Evolutionary conservation across 37 sponge, comb jelly and placozoan species (phyloP).

Genomic region (Aphrocallistes beatrix): DNA sequence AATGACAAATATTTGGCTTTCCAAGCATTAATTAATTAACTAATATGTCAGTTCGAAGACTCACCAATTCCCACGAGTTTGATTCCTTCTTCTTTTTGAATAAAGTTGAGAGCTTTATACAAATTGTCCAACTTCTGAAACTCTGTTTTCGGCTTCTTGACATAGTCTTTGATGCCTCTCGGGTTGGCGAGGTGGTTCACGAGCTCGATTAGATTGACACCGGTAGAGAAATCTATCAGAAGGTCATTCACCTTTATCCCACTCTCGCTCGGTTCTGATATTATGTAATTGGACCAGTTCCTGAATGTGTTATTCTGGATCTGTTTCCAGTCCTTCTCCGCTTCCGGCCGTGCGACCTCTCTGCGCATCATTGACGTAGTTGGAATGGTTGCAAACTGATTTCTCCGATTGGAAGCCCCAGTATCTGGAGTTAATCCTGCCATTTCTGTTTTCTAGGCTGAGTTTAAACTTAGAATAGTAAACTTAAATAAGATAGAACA

Average conservation of each 20-base stretch:
- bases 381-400: no score
- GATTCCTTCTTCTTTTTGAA: constrained; percentile 5
- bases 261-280: background rate
- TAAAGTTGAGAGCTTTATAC: constrained; percentile 16
- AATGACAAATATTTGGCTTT: no score
- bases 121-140: constrained; percentile 2
- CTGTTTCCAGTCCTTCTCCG: constrained; percentile 44
- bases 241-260: background rate
- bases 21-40: no score
- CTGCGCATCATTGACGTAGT: background rate
- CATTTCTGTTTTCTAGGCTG: background rate
- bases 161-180: background rate
- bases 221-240: background rate
- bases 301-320: constrained; percentile 59
- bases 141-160: background rate
- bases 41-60: no score
- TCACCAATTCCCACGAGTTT: background rate
- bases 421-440: background rate
- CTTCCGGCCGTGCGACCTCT: background rate
- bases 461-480: background rate
- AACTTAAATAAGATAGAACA: background rate
- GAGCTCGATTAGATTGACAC: background rate
- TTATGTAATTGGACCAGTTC: constrained; percentile 51
- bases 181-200: background rate
- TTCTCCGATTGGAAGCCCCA: background rate